Conservation (phyloP, 2,888 invertebrate species). For the Spialia ferax region DNA sequence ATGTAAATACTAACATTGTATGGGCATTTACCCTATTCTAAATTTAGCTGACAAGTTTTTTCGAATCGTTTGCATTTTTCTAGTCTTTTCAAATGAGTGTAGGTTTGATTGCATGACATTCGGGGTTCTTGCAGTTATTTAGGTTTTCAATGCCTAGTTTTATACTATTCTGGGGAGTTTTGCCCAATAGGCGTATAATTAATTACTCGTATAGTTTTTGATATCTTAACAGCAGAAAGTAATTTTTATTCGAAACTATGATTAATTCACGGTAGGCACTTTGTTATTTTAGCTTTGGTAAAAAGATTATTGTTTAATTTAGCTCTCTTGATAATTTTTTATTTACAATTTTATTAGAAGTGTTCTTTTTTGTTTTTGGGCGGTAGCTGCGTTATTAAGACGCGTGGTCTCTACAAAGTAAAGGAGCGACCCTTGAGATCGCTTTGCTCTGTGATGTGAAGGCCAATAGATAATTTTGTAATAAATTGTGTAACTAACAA, state of each 20-base stretch:
- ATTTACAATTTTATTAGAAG: slow-evolving; percentile 32
- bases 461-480: slow-evolving; percentile 85
- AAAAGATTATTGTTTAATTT: slow-evolving; percentile 27
- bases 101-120: slow-evolving; percentile 62
- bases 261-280: slow-evolving; percentile 26
- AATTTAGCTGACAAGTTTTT: slow-evolving; percentile 60
- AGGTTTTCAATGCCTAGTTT: slow-evolving; percentile 51
- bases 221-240: slow-evolving; percentile 32
- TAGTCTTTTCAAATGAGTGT: slow-evolving; percentile 76
- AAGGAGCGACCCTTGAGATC: slow-evolving; percentile 65
- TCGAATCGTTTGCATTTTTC: slow-evolving; percentile 83
- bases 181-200: not conserved
- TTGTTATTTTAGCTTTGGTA: slow-evolving; percentile 21
- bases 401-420: slow-evolving; percentile 48
- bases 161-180: slow-evolving; percentile 20
- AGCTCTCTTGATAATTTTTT: slow-evolving; percentile 35
- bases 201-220: slow-evolving; percentile 29
- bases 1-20: slow-evolving; percentile 56
- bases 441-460: slow-evolving; percentile 84
- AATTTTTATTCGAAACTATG: slow-evolving; percentile 22
- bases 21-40: slow-evolving; percentile 59
- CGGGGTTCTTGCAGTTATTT: slow-evolving; percentile 56
- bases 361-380: slow-evolving; percentile 23
- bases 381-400: slow-evolving; percentile 32
- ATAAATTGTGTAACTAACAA: slow-evolving; percentile 81